Evolutionary conservation across 1,140 invertebrate genomes (phyloP), one percentile per base, ranked within the genome.

Genomic region (Drosophila ficusphila): DNA sequence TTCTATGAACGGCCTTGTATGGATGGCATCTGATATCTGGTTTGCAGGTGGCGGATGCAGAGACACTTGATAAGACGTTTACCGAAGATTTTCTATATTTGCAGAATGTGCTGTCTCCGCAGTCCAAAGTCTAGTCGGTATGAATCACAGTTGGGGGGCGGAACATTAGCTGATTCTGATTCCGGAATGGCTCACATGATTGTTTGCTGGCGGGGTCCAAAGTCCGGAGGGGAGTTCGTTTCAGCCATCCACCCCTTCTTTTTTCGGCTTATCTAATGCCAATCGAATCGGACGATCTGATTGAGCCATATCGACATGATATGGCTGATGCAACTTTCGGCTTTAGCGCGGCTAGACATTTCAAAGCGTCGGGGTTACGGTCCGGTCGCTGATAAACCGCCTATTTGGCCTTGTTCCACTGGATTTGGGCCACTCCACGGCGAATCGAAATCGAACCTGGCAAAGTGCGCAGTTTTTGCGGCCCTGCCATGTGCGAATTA

Each of bases 321-420:
- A 25, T 78, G 82, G 82, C 82, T 88, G 82, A 88, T 88, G 82
- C 70, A 88, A 88, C 70, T 68, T 68, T 33, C 5, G 14, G 14
- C 16, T 16, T 54, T 44, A 21, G 18, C 21, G 0, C 11, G 27
- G 21, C 69, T 21, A 74, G 69, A 74, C 70, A 25, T 38, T 18
- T 9, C 9, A 34, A 42, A 39, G 19, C 54, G 78, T 34, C 65
- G 57, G 72, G 76, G 67, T 58, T 65, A 79, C 36, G 29, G 23
- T 49, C 53, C 54, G 60, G 57, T 39, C 60, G 53, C 57, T 49
- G 38, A 65, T 65, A 51, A 41, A 27, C 8, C 19, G 11, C 18
- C 38, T 3, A 34, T 36, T 46, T 56, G 53, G 47, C 52, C 53
- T 69, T 69, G 69, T 52, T 52, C 47, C 14, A 4, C 21, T 42